These are phyloP conservation scores for Syritta pipiens DNA, from an alignment of 2,888 invertebrate genomes.

Conservation along the genomic window DNA sequence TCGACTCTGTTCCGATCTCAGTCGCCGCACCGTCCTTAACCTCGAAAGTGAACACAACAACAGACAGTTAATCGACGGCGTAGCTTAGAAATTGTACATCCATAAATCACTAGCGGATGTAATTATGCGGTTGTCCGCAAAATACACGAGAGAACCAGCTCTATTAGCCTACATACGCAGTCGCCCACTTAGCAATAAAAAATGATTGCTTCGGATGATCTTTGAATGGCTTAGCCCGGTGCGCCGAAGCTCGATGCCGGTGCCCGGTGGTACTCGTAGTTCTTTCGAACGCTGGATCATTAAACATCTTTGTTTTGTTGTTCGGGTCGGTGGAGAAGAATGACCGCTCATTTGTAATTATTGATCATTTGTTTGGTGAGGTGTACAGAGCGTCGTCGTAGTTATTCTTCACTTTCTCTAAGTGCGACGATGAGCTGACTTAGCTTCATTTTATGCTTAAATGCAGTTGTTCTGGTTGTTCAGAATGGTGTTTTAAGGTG, in stretches of 20 bases:
- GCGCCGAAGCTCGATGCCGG: neutral
- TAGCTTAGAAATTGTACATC: neutral
- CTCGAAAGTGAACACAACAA: too few relatives aligned
- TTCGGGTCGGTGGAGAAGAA: constrained; percentile 3
- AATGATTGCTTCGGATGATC: constrained; percentile 2
- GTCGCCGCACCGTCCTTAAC: neutral
- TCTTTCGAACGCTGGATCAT: constrained; percentile 9
- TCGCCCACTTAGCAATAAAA: constrained; percentile 32
- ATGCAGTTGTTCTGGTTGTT: too few relatives aligned
- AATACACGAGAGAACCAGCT: constrained; percentile 14
- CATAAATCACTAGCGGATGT: constrained; percentile 22
- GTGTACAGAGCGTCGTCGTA: too few relatives aligned
- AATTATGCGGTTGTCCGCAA: constrained; percentile 5
- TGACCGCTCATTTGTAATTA: neutral
- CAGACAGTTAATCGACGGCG: neutral
- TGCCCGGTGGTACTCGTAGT: neutral
- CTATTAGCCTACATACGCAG: constrained; percentile 34
- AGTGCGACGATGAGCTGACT: too few relatives aligned
- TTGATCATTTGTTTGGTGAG: constrained; percentile 4
- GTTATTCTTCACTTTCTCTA: neutral
- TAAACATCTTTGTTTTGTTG: constrained; percentile 7
- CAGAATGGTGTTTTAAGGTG: too few relatives aligned
- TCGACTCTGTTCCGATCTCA: neutral
- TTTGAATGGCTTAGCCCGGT: neutral
- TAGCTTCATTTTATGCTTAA: too few relatives aligned